Base-by-base conservation (phyloP, 1,140 invertebrate species). In the Pteromalus puparum region DNA sequence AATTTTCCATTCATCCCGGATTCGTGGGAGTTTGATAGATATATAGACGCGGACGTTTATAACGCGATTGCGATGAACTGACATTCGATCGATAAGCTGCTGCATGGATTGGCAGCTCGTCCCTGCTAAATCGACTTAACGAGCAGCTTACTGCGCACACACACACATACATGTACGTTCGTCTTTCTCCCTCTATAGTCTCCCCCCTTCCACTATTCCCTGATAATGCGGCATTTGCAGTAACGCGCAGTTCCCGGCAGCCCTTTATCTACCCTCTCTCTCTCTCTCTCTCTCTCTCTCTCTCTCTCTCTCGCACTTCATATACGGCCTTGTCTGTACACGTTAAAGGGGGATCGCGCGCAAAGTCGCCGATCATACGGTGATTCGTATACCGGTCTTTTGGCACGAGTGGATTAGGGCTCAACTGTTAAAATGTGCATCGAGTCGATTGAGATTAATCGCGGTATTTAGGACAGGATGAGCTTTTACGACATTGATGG, bases 111-210 rank as follows among this genome's bases (percentile, higher is more conserved):
- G 80, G 80, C 80, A 82, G 48, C 28, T 82, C 72, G 53, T 42
- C 28, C 21, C 10, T 48, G 38, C 74, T 83, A 83, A 78, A 78
- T 77, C 65, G 65, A 75, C 67, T 83, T 78, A 83, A 78, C 75
- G 65, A 82, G 82, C 42, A 53, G 82, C 46, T 83, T 34, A 78
- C 13, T 78, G 9, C 38, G 5, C 21, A 2, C 26, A 13, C 24
- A 34, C 30, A 34, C 30, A 34, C 30, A 34, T 4, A 30, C 30
- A 30, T 4, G 4, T 4, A 30, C 30, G 68, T 5, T 18, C 28
- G 24, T 70, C 68, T 28, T 26, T 70, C 68, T n/a, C 15, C 0
- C 24, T 28, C 68, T 61, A 61, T 15, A 72, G 70, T n/a, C 28
- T 13, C 53, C 26, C 26, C 53, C 18, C 6, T 4, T 5, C 30